These are phyloP conservation scores for Dasyprocta punctata DNA, from an alignment of 2,113 vertebrate genomes.

Conservation along the genomic window DNA sequence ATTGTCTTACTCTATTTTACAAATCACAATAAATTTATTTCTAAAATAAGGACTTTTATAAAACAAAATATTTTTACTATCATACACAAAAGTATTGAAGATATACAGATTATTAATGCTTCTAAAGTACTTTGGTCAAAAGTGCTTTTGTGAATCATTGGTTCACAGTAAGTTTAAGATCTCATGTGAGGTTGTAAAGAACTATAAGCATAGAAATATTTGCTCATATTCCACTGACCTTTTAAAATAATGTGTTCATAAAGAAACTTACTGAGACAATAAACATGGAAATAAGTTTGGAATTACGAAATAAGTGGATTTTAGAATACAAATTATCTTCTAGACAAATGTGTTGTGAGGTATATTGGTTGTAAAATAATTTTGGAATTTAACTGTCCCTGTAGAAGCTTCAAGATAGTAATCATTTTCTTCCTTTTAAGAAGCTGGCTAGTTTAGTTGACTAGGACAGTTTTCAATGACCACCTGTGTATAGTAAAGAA, in stretches of 20 bases:
- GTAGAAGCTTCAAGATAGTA: background rate
- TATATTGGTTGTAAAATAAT: background rate
- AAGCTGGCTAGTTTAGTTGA: background rate
- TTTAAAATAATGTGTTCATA: background rate
- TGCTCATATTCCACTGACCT: background rate
- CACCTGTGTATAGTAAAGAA: background rate
- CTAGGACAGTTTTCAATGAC: background rate
- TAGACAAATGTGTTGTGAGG: background rate
- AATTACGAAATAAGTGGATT: background rate
- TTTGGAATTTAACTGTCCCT: background rate
- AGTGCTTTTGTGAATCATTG: background rate
- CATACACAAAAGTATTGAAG: background rate
- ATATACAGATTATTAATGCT: background rate
- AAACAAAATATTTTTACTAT: constrained; percentile 1
- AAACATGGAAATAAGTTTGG: background rate
- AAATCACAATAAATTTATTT: constrained; percentile 48
- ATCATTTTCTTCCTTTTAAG: background rate
- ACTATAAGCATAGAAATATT: background rate
- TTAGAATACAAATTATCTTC: constrained; percentile 9
- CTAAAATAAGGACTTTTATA: background rate
- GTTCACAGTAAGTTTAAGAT: background rate
- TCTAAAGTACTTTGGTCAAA: constrained; percentile 26
- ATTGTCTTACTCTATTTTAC: background rate
- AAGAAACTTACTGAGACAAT: background rate
- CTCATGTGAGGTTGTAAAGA: background rate